Base-by-base conservation (phyloP, 2,113 vertebrate species). In the Rhegmatorhina hoffmannsi region DNA sequence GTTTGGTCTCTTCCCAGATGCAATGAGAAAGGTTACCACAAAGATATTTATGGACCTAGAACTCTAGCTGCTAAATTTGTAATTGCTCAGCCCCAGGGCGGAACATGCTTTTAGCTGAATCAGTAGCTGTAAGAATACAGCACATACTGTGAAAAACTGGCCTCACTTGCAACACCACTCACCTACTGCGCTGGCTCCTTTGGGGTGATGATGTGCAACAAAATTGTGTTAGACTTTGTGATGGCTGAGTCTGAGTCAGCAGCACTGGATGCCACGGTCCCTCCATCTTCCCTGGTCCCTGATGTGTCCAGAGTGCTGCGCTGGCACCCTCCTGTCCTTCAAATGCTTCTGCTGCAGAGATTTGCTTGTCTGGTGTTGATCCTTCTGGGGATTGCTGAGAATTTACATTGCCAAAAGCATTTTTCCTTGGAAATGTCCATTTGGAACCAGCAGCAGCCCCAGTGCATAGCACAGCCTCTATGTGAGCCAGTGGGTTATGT, bases 31-130 rank as follows among this genome's bases (percentile, higher is more conserved):
- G 31, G 90, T 93, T 96, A 95, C 95, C 93, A 86, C 95, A 96
- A 86, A 94, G 90, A 84, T 93, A 96, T 95, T 97, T 96, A 93
- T 75, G 95, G 94, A 83, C 34, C 6, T 92, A 78, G 40, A 95
- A 96, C 88, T 82, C 55, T 58, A 92, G 79, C 92, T 95, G 86
- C 92, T 97, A 94, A 93, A 95, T 94, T 78, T 90, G 88, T 93
- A 90, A 96, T 92, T 96, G 96, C 76, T 76, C 89, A 64, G 95
- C 95, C 95, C 86, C 64, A 60, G 92, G 96, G 95, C 4, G 6
- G 84, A 94, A 93, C 92, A 81, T 81, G 83, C 60, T 95, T 94
- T 88, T 43, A 96, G 92, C 85, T 94, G 96, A 96, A 96, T 92
- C 93, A 92, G 91, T 64, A 72, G 56, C 87, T 95, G 60, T 40